Base-by-base conservation (phyloP, 2,113 vertebrate species). In the Macrotus californicus region DNA sequence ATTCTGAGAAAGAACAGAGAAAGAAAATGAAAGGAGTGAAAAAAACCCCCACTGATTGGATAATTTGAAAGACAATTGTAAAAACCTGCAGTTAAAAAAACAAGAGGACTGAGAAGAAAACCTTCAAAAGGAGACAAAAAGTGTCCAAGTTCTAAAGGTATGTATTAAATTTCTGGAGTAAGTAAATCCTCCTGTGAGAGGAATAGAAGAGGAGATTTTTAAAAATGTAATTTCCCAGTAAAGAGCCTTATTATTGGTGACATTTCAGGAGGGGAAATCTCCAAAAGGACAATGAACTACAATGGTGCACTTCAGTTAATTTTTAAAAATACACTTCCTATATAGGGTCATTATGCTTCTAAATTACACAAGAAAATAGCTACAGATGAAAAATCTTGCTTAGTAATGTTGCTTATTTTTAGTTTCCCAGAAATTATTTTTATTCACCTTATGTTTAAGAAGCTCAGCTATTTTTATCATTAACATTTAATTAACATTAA, bases 31-130 rank as follows among this genome's bases (percentile, higher is more conserved):
- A 56, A 59, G 91, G 13, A 12, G 9, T 11, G 0, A 64, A 76
- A 21, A 91, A 93, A 85, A 70, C 2, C 46, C 66, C 39, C 36
- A 93, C 79, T 64, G 84, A 89, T 69, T 18, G 41, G 75, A 76
- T 56, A 52, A 59, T 83, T 73, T 87, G 64, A 94, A 93, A 86
- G 88, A 86, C 24, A 92, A 92, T 93, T 73, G 39, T 36, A 95
- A 97, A 83, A 94, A 97, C 90, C 48, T 81, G 79, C 96, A 96
- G 95, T 92, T 31, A 81, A 64, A 77, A 79, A 41, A 96, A 93
- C 64, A 82, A 86, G 83, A 80, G 91, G 61, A 21, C 50, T 76
- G 66, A 84, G 36, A n/a, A 81, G 66, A 43, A 92, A 66, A 43
- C 56, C 48, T 87, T 93, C 46, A 41, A 77, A 79, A 43, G 43